A percentile compares a stretch with the other conserved stretches of the same genome.
Conservation (phyloP, 2,797 vertebrate genomes). For the Rhinichthys osculus region DNA sequence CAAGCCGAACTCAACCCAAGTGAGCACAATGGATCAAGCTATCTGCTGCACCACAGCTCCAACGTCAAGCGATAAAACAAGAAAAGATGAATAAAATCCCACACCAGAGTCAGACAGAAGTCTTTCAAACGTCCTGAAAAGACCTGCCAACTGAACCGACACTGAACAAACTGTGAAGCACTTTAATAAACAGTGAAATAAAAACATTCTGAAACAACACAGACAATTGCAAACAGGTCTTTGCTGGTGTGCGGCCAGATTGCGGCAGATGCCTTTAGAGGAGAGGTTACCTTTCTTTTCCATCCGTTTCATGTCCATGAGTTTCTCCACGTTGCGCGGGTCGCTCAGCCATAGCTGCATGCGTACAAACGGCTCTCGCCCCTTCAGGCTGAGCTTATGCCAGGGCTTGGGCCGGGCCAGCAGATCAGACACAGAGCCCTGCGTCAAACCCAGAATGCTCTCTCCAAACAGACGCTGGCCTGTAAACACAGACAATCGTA, state of each 20-base stretch:
- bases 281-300: conserved; percentile 93
- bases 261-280: not conserved
- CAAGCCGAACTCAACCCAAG: not conserved
- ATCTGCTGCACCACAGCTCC: not conserved
- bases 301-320: conserved; percentile 99
- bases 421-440: conserved; percentile 98
- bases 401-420: conserved; percentile 99
- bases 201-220: conserved; percentile 27
- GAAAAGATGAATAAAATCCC: not conserved
- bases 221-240: conserved; percentile 24
- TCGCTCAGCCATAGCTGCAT: conserved; percentile 99
- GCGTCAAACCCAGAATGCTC: conserved; percentile 97
- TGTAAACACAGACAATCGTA: conserved; percentile 29
- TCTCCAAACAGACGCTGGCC: conserved; percentile 97
- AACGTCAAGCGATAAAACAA: not conserved
- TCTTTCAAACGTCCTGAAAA: conserved; percentile 2
- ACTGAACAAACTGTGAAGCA: conserved; percentile 25
- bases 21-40: not conserved
- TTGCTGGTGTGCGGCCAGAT: conserved; percentile 9
- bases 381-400: conserved; percentile 99
- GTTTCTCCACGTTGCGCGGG: conserved; percentile 97
- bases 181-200: conserved; percentile 35
- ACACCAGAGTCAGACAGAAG: not conserved
- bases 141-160: conserved; percentile 6
- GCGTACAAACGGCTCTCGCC: conserved; percentile 96